phyloP scores from a whole-genome alignment of 2,797 vertebrate species.

The Labeo calbasu region DNA sequence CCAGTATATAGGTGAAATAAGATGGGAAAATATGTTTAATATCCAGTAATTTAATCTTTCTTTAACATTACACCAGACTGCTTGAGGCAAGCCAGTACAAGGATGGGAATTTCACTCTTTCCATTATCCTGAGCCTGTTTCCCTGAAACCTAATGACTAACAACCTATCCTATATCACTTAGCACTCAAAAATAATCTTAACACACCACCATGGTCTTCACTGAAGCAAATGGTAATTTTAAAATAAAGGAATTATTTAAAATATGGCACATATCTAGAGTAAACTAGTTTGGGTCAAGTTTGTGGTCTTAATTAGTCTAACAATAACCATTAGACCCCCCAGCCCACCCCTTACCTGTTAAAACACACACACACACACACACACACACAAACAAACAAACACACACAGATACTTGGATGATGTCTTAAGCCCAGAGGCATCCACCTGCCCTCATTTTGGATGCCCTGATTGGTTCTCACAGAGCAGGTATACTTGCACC shows the following conservation, averaged over 20 bases:
- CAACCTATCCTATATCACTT: slow-evolving; percentile 33
- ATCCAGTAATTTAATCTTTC: slow-evolving; percentile 19
- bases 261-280: background rate
- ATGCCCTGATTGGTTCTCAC: slow-evolving; percentile 76
- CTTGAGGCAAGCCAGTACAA: slow-evolving; percentile 23
- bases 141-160: slow-evolving; percentile 46
- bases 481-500: slow-evolving; percentile 62
- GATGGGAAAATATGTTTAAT: background rate
- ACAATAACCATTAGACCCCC: slow-evolving; percentile 1
- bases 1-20: background rate
- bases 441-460: slow-evolving; percentile 72
- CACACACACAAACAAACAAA: background rate
- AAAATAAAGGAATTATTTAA: background rate
- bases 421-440: slow-evolving; percentile 71
- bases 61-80: slow-evolving; percentile 32
- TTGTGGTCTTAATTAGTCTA: background rate
- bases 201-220: background rate
- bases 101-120: slow-evolving; percentile 35
- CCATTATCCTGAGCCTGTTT: slow-evolving; percentile 32
- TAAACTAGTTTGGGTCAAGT: background rate
- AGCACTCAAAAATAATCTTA: slow-evolving; percentile 2
- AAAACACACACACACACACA: background rate
- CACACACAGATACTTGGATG: slow-evolving; percentile 40
- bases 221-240: background rate
- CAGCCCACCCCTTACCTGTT: background rate